Conservation (phyloP, 2,797 vertebrate species). For the Phataginus tetradactyla region DNA sequence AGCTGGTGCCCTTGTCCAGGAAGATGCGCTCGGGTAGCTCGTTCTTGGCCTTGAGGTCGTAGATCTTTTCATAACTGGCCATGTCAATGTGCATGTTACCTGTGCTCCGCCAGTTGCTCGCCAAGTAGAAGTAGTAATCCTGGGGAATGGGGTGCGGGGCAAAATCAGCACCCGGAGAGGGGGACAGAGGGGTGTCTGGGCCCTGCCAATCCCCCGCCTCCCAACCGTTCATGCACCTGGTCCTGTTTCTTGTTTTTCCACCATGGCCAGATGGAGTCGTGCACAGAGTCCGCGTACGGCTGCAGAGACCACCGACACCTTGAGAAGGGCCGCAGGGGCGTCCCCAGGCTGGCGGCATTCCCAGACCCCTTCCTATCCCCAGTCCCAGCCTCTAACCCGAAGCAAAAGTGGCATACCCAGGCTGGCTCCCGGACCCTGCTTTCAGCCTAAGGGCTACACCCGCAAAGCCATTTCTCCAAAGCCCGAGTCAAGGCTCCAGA, state of each 20-base stretch:
- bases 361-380: background rate
- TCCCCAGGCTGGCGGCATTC: background rate
- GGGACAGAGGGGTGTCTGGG: rapidly evolving
- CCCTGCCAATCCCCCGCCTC: too few species aligned
- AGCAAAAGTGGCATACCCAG: background rate
- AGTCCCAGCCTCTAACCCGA: background rate
- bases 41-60: background rate
- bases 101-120: constrained; percentile 67
- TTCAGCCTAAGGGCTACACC: background rate
- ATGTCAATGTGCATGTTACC: constrained; percentile 76
- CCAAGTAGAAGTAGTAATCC: constrained; percentile 82
- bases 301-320: background rate
- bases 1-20: constrained; percentile 79
- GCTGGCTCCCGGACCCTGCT: background rate
- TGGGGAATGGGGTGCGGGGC: background rate
- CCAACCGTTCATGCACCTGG: constrained; percentile 45
- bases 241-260: constrained; percentile 76
- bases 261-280: constrained; percentile 82
- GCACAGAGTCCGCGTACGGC: constrained; percentile 82
- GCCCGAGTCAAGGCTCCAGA: rapidly evolving
- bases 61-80: constrained; percentile 74
- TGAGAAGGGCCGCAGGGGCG: background rate
- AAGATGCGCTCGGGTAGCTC: constrained; percentile 67
- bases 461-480: background rate
- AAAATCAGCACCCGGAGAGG: background rate